phyloP scores from a whole-genome alignment of 2,797 vertebrate genomes.

The Pangasius macronema region DNA sequence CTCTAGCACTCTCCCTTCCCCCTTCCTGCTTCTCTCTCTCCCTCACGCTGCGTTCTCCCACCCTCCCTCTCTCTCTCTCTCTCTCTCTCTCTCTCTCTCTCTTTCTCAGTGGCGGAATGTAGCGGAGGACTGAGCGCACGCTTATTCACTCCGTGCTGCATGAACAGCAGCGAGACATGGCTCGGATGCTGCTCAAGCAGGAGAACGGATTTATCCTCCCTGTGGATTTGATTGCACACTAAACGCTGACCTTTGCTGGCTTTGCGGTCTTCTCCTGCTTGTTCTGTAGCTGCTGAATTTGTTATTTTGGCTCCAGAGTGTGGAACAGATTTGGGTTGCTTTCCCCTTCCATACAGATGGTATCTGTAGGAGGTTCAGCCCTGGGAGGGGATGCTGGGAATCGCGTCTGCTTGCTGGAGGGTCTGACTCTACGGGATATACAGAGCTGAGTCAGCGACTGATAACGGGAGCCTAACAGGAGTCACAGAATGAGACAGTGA shows the following conservation, averaged over 20 bases:
- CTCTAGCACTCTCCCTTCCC: conserved; percentile 47
- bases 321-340: conserved; percentile 6
- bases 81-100: conserved; percentile 23
- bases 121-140: conserved; percentile 52
- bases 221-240: conserved; percentile 11
- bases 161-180: conserved; percentile 63
- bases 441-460: conserved; percentile 61
- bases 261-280: background rate
- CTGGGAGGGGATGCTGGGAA: conserved; percentile 11
- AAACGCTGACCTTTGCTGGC: conserved; percentile 46
- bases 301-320: background rate
- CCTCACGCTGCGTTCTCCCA: conserved; percentile 43
- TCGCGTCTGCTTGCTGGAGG: background rate
- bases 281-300: conserved; percentile 16
- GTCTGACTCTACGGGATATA: conserved; percentile 48
- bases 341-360: conserved; percentile 35
- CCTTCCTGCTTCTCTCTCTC: conserved; percentile 27
- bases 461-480: conserved; percentile 40
- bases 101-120: conserved; percentile 70
- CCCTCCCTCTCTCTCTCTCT: conserved; percentile 46
- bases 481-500: conserved; percentile 41
- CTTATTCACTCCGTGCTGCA: conserved; percentile 63
- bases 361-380: conserved; percentile 34
- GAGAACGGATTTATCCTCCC: conserved; percentile 48
- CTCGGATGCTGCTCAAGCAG: conserved; percentile 66